A percentile compares a stretch with the other conserved stretches of the same genome.
Conservation (phyloP, 2,888 invertebrate genomes). For the Himalopsyche anomala region DNA sequence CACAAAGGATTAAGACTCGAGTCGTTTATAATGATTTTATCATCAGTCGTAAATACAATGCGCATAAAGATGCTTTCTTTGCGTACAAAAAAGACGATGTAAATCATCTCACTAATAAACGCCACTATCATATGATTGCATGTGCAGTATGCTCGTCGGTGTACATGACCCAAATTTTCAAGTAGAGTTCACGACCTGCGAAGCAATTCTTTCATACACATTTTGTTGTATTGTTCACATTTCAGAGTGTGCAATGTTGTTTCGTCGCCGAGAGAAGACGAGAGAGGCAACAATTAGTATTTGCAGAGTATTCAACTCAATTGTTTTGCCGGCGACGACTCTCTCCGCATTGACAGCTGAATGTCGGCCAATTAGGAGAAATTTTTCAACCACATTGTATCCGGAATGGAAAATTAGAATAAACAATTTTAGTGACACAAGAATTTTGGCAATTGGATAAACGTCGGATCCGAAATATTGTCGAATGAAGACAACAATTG, state of each 20-base stretch:
- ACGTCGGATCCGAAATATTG: too few relatives aligned
- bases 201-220: conserved; percentile 6
- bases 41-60: too few relatives aligned
- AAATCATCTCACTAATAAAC: too few relatives aligned
- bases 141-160: neutral
- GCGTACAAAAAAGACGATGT: too few relatives aligned
- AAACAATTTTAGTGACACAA: too few relatives aligned
- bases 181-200: conserved; percentile 20
- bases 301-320: conserved; percentile 7
- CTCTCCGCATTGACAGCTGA: neutral
- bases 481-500: too few relatives aligned
- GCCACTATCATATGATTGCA: neutral
- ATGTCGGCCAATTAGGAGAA: neutral
- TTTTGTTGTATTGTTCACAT: neutral
- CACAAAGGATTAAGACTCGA: too few relatives aligned
- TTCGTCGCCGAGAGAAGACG: neutral
- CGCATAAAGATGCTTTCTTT: too few relatives aligned
- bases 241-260: neutral
- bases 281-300: neutral
- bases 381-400: too few relatives aligned
- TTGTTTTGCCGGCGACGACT: neutral
- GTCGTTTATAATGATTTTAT: too few relatives aligned
- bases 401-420: too few relatives aligned
- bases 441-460: too few relatives aligned
- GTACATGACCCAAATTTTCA: conserved; percentile 34